Percentiles rank a stretch among this genome's conserved stretches.
Evolutionary conservation across 2,113 vertebrate genomes (phyloP).

Genomic region (Cinclus mexicanus): DNA sequence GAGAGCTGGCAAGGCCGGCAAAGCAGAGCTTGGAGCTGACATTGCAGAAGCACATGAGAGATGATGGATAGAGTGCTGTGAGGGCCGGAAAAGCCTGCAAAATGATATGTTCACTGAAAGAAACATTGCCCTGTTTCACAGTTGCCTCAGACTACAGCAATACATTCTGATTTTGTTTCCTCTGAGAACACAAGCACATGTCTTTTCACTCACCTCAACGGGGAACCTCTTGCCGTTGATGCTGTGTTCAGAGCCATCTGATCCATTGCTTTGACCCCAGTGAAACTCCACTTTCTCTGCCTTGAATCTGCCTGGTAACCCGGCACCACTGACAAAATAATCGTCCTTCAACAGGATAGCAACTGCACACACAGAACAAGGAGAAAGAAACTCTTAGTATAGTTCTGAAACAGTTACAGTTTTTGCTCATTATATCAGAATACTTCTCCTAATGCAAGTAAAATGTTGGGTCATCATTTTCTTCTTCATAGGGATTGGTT

Average conservation of each 20-base stretch:
- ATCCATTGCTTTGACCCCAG: constrained; percentile 94
- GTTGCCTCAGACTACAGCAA: not conserved
- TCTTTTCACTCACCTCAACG: constrained; percentile 86
- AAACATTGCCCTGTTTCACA: not conserved
- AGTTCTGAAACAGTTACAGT: not conserved
- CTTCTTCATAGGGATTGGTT: not conserved
- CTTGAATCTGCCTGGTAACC: constrained; percentile 91
- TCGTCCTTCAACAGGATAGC: constrained; percentile 94
- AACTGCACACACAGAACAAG: constrained; percentile 74
- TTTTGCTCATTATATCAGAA: not conserved
- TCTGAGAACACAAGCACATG: not conserved
- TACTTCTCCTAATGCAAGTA: not conserved
- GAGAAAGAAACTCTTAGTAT: constrained; percentile 1
- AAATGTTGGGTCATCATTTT: not conserved
- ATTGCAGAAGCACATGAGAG: constrained; percentile 13
- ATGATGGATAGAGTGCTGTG: not conserved
- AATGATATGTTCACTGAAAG: not conserved
- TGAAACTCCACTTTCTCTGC: constrained; percentile 98
- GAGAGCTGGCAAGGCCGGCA: not conserved
- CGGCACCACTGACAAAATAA: constrained; percentile 92
- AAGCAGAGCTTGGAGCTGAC: not conserved
- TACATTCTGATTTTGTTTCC: not conserved
- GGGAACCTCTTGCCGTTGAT: constrained; percentile 89
- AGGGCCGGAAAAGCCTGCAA: constrained; percentile 19
- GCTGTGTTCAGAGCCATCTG: constrained; percentile 93